Evolutionary conservation across 2,113 vertebrate species (phyloP).

Genomic region (Cavia aperea): DNA sequence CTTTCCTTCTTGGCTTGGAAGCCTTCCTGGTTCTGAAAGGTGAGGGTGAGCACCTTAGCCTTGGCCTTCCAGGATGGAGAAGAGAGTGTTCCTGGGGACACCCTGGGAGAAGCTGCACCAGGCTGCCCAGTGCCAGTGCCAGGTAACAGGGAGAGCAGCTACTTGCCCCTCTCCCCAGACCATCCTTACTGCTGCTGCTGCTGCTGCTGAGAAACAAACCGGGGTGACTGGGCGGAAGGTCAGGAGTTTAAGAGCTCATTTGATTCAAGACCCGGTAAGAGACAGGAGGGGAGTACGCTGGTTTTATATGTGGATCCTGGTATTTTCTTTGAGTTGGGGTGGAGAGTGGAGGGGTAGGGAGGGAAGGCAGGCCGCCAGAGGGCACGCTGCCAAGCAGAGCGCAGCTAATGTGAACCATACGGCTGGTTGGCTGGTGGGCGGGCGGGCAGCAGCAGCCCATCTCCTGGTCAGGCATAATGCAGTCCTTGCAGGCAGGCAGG

Average conservation of each 20-base stretch:
- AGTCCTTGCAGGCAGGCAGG: constrained; percentile 66
- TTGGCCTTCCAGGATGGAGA: neutral
- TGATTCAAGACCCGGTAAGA: constrained; percentile 70
- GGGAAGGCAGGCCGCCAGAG: constrained; percentile 75
- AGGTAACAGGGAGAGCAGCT: neutral
- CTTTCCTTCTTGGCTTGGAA: neutral
- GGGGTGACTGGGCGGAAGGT: constrained; percentile 72
- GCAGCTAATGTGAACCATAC: constrained; percentile 87
- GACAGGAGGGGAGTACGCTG: constrained; percentile 60
- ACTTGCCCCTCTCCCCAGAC: neutral
- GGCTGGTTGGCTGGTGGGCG: constrained; percentile 59
- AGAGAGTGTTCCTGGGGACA: neutral
- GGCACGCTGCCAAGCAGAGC: constrained; percentile 80
- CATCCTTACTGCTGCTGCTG: neutral
- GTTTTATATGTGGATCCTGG: constrained; percentile 64
- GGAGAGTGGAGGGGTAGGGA: constrained; percentile 65
- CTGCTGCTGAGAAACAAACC: constrained; percentile 3
- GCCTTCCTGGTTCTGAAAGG: neutral
- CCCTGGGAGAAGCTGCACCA: neutral
- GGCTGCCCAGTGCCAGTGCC: neutral
- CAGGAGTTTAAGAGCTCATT: constrained; percentile 73
- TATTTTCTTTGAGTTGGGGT: constrained; percentile 70
- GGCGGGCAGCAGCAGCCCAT: constrained; percentile 59
- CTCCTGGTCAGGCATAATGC: constrained; percentile 75
- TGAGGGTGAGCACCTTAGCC: neutral